A percentile compares a stretch with the other conserved stretches of the same genome.
Conservation (phyloP, 2,888 invertebrate species). For the Lymantria monacha region DNA sequence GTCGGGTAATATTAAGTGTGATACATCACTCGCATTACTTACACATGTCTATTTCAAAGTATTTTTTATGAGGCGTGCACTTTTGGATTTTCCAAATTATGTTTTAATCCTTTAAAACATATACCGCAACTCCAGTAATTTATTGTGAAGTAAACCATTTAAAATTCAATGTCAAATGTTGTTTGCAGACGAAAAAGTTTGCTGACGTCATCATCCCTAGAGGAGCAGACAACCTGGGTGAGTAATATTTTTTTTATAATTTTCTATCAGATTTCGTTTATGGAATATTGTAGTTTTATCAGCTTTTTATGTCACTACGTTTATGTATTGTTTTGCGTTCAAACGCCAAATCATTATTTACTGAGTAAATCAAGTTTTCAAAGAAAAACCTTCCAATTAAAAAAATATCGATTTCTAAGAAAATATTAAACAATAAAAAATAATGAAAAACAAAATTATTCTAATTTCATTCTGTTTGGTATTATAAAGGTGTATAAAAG, state of each 20-base stretch:
- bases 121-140: too few species aligned
- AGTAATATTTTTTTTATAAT: conserved; percentile 46
- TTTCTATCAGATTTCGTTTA: neutral
- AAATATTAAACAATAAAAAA: too few species aligned
- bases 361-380: neutral
- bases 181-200: conserved; percentile 97
- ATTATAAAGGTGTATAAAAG: conserved; percentile 51
- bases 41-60: too few species aligned
- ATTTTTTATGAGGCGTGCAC: too few species aligned
- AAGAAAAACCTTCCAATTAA: neutral
- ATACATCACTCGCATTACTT: too few species aligned
- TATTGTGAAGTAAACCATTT: too few species aligned
- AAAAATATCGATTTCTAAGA: neutral
- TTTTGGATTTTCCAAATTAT: too few species aligned
- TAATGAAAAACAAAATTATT: neutral
- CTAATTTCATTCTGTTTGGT: neutral
- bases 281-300: neutral
- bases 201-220: conserved; percentile 99
- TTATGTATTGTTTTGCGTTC: too few species aligned
- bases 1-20: too few species aligned
- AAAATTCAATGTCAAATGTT: neutral
- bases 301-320: too few species aligned
- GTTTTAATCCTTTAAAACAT: too few species aligned
- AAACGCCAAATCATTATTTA: too few species aligned
- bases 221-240: conserved; percentile 98